Conservation (phyloP, 2,888 invertebrate genomes). For the Brenthis ino region DNA sequence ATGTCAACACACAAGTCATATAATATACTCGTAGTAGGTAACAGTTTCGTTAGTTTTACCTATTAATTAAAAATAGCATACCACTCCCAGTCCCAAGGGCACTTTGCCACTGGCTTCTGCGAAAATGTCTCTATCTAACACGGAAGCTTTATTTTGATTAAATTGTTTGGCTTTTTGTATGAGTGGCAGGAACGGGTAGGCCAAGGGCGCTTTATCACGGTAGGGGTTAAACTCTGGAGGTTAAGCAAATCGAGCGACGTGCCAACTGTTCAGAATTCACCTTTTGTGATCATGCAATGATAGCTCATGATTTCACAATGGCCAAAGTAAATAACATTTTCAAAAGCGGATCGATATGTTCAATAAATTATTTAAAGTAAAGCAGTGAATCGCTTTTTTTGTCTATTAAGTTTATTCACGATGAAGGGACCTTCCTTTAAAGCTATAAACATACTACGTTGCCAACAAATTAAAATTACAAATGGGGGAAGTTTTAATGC, state of each 20-base stretch:
- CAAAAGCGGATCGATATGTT: neutral
- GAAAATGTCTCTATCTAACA: slow-evolving; percentile 30
- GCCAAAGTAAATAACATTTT: neutral
- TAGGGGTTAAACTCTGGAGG: slow-evolving; percentile 33
- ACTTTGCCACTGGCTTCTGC: slow-evolving; percentile 26
- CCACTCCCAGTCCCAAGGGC: slow-evolving; percentile 18
- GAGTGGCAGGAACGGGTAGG: slow-evolving; percentile 23
- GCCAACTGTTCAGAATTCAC: slow-evolving; percentile 28
- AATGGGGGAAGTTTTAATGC: neutral
- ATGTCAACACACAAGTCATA: neutral
- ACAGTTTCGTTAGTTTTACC: neutral
- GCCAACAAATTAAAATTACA: neutral
- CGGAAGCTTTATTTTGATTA: slow-evolving; percentile 37
- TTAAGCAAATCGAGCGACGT: slow-evolving; percentile 18
- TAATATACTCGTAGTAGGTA: neutral
- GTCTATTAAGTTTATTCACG: too few relatives aligned
- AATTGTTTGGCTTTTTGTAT: slow-evolving; percentile 26
- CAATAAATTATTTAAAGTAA: too few relatives aligned
- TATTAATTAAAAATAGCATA: slow-evolving; percentile 15
- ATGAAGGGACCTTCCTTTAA: too few relatives aligned
- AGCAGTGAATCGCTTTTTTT: too few relatives aligned
- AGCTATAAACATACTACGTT: neutral
- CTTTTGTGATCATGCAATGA: slow-evolving; percentile 25
- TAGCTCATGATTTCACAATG: slow-evolving; percentile 6
- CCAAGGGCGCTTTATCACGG: slow-evolving; percentile 37